These are phyloP conservation scores for Catharus ustulatus DNA, from an alignment of 2,797 vertebrate species.

Conservation along the genomic window DNA sequence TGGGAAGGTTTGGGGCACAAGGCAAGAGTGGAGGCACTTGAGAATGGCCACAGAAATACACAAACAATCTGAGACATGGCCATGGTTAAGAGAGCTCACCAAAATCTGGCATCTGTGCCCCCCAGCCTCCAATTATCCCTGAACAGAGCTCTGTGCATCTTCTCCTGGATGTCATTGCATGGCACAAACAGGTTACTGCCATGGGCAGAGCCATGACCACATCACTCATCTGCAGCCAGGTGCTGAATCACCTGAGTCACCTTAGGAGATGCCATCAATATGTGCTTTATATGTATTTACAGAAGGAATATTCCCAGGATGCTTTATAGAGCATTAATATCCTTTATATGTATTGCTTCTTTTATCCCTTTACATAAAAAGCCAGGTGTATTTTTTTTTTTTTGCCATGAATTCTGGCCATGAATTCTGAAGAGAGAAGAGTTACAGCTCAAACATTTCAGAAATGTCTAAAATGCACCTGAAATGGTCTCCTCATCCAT, in stretches of 20 bases:
- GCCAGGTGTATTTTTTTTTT: not conserved
- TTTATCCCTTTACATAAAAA: conserved; percentile 39
- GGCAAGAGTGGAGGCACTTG: not conserved
- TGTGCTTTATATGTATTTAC: not conserved
- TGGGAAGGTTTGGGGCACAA: not conserved
- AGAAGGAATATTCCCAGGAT: conserved; percentile 18
- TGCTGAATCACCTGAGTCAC: not conserved
- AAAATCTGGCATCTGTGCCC: not conserved
- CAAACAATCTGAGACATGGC: rapidly evolving
- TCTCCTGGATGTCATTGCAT: not conserved
- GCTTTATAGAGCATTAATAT: conserved; percentile 14
- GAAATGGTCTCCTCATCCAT: not conserved
- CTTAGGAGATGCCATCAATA: not conserved
- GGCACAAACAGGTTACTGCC: not conserved
- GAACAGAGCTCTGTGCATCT: not conserved
- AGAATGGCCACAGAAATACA: rapidly evolving
- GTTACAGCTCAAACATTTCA: not conserved
- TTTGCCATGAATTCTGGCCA: not conserved
- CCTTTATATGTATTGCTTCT: conserved; percentile 15
- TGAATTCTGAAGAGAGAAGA: not conserved
- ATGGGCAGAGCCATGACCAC: not conserved
- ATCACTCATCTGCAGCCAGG: not conserved
- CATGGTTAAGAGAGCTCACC: not conserved
- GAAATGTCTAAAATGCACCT: conserved; percentile 20
- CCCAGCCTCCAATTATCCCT: not conserved